A percentile compares a stretch with the other conserved stretches of the same genome.
These are phyloP conservation scores for Tortrix viridana DNA, from an alignment of 2,888 invertebrate species.

Conservation along the genomic window DNA sequence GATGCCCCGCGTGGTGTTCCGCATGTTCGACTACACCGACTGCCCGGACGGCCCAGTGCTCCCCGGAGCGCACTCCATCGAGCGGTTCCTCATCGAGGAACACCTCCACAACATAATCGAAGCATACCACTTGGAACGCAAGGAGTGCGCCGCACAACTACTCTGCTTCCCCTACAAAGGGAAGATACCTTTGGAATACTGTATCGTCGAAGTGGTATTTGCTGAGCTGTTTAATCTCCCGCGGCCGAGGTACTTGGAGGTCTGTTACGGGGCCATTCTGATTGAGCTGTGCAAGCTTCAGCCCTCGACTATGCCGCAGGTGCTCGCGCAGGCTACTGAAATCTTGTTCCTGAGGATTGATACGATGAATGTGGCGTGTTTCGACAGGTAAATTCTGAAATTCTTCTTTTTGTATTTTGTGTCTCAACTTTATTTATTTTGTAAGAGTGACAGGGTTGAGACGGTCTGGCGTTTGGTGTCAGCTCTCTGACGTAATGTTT, in stretches of 20 bases:
- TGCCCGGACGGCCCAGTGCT: constrained; percentile 96
- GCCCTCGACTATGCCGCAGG: constrained; percentile 98
- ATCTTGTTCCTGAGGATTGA: constrained; percentile 98
- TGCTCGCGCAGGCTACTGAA: constrained; percentile 98
- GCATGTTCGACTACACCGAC: constrained; percentile 99
- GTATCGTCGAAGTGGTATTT: constrained; percentile 98
- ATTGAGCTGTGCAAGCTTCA: constrained; percentile 99
- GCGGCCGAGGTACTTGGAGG: constrained; percentile 93
- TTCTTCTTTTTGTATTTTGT: no score
- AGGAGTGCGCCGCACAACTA: constrained; percentile 97
- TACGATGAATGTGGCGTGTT: constrained; percentile 98
- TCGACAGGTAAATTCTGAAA: constrained; percentile 88
- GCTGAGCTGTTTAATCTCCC: constrained; percentile 97
- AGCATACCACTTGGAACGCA: constrained; percentile 93
- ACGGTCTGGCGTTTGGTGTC: no score
- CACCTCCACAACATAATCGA: constrained; percentile 97
- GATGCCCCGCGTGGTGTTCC: constrained; percentile 96
- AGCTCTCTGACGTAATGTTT: no score
- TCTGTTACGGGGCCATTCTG: constrained; percentile 96
- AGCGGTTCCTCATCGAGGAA: constrained; percentile 98
- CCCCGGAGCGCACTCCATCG: constrained; percentile 98
- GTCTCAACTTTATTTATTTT: no score
- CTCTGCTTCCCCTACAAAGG: constrained; percentile 96
- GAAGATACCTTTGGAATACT: constrained; percentile 98
- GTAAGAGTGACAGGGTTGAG: no score